Evolutionary conservation across 2,888 invertebrate species (phyloP), one percentile per base, ranked within the genome.

Genomic region (Notodonta ziczac): DNA sequence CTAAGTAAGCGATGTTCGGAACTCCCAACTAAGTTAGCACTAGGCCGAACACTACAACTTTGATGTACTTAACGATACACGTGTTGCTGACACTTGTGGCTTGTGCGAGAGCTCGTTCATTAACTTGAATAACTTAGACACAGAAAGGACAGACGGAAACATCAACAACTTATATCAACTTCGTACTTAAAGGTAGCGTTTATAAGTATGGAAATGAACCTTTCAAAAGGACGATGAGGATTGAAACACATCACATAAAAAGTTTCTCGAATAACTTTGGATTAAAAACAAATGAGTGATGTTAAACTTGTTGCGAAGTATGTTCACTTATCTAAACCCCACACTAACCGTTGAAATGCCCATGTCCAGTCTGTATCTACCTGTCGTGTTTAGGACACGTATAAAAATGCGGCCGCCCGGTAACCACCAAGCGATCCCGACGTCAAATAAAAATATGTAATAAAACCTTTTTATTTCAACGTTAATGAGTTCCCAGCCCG

Each of bases 381-480:
- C 24, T 24, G 24, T 24, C 24, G 24, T 24, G 24, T 24, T 24
- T 24, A 24, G 24, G 24, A 24, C 24, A 24, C 24, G 24, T 24
- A 24, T 24, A 24, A 24, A n/a, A 24, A 24, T 24, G 24, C 24
- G 24, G 1, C 24, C 24, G 24, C 24, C 24, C 24, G 24, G 24
- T 24, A 24, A 24, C 24, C 24, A 24, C 24, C 39, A 55, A 62
- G 72, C 81, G 76, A 77, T 80, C 76, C 76, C 75, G 70, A 79
- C 81, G 69, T 85, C 80, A 84, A 88, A 87, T 84, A 87, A 88
- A 90, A 90, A 89, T 89, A 86, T 89, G 88, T 88, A 85, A 87
- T 86, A 85, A 86, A 89, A 86, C 71, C 83, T 80, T 80, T 89
- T 89, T 88, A 86, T 85, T 86, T 83, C 73, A 67, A 77, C 86